phyloP scores from a whole-genome alignment of 2,113 vertebrate species.

The Recurvirostra avosetta region DNA sequence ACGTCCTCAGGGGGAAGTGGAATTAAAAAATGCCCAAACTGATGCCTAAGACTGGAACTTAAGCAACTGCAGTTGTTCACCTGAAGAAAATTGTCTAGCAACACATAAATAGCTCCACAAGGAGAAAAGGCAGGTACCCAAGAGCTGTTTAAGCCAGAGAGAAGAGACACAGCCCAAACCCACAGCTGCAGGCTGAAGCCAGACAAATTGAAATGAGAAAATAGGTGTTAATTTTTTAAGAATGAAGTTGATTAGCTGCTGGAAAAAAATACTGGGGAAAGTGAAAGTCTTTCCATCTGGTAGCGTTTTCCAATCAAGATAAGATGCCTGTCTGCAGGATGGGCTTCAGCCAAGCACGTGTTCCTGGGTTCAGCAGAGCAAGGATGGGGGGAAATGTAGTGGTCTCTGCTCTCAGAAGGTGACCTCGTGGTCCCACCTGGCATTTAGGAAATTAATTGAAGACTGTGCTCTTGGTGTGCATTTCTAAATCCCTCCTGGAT shows the following conservation, averaged over 20 bases:
- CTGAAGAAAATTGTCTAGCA: background rate
- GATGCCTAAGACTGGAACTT: background rate
- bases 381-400: background rate
- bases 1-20: background rate
- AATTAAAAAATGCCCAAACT: background rate
- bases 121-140: background rate
- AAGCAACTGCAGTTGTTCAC: background rate
- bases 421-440: background rate
- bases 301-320: background rate
- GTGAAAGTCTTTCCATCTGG: background rate
- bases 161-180: background rate
- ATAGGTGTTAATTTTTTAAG: background rate
- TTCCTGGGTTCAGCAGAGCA: background rate
- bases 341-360: background rate
- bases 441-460: background rate
- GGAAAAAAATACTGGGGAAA: constrained; percentile 4
- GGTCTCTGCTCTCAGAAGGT: background rate
- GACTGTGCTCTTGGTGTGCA: background rate
- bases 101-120: background rate
- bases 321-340: background rate
- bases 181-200: constrained; percentile 32
- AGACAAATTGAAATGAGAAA: constrained; percentile 23
- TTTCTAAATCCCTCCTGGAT: background rate
- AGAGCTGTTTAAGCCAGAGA: background rate
- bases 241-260: constrained; percentile 54